Evolutionary conservation across 2,888 invertebrate species (phyloP), one percentile per base, ranked within the genome.

Genomic region (Euproctis similis): DNA sequence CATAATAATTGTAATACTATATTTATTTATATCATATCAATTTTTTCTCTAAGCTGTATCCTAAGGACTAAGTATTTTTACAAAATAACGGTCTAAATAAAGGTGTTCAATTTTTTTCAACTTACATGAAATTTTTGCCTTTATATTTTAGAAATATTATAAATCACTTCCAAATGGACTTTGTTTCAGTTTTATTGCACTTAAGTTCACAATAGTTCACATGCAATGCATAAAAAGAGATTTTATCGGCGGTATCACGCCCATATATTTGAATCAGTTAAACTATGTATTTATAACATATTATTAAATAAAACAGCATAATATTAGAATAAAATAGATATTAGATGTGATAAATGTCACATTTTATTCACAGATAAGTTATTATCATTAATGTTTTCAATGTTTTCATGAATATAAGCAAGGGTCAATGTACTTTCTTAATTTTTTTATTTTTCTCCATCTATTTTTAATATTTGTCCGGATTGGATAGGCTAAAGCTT

Each of bases 381-480:
- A 47, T 42, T 66, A 60, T 64, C 49, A 52, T 46, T 53, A n/a
- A n/a, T n/a, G n/a, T n/a, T n/a, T n/a, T n/a, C n/a, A n/a, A n/a
- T n/a, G n/a, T n/a, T n/a, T n/a, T n/a, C 42, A 33, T 56, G 58
- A 59, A 57, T 59, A 59, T 47, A 34, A 52, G 22, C 43, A 52
- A 31, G 53, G 62, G 76, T 80, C 78, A 78, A 66, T 76, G 77
- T 65, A 64, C 74, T 47, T 37, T n/a, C n/a, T n/a, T n/a, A n/a
- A n/a, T n/a, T n/a, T n/a, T n/a, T n/a, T n/a, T n/a, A n/a, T n/a
- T n/a, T n/a, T n/a, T n/a, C n/a, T n/a, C n/a, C n/a, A n/a, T n/a
- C n/a, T n/a, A n/a, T n/a, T n/a, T n/a, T n/a, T n/a, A n/a, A n/a
- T n/a, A n/a, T n/a, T n/a, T n/a, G n/a, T n/a, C n/a, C n/a, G n/a